Evolutionary conservation across 2,113 vertebrate genomes (phyloP).

Genomic region (Prietella phreatophila): DNA sequence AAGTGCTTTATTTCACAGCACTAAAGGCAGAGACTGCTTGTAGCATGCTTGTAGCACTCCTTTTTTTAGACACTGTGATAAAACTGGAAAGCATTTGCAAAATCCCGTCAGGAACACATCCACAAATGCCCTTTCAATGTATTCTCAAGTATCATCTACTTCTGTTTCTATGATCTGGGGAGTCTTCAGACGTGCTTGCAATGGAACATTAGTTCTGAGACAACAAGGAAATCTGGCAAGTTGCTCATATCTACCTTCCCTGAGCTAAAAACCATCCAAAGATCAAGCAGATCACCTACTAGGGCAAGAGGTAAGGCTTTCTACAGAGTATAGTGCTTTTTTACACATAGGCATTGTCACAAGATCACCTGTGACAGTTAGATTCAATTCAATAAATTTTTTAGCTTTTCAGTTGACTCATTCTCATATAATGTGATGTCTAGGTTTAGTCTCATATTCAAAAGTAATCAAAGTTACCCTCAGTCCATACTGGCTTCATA

Average conservation of each 20-base stretch:
- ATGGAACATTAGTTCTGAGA: slow-evolving; percentile 6
- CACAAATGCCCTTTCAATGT: neutral
- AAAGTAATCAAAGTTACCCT: neutral
- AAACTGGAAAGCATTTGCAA: neutral
- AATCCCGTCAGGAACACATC: neutral
- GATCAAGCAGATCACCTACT: neutral
- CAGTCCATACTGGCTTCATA: neutral
- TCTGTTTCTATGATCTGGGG: neutral
- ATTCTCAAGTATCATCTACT: no score
- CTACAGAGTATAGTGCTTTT: neutral
- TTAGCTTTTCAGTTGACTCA: neutral
- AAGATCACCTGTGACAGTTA: neutral
- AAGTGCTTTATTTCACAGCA: neutral
- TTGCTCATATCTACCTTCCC: neutral
- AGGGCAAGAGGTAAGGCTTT: neutral
- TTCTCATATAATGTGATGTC: neutral
- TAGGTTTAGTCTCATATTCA: neutral
- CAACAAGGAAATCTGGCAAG: slow-evolving; percentile 8
- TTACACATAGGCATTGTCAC: neutral
- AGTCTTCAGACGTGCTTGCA: neutral
- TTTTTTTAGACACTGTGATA: neutral
- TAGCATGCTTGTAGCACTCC: no score
- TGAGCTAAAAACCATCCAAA: neutral
- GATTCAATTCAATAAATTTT: neutral
- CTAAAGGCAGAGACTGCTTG: neutral